Evolutionary conservation across 2,113 vertebrate genomes (phyloP), one percentile per base, ranked within the genome.

Genomic region (Girardinichthys multiradiatus): DNA sequence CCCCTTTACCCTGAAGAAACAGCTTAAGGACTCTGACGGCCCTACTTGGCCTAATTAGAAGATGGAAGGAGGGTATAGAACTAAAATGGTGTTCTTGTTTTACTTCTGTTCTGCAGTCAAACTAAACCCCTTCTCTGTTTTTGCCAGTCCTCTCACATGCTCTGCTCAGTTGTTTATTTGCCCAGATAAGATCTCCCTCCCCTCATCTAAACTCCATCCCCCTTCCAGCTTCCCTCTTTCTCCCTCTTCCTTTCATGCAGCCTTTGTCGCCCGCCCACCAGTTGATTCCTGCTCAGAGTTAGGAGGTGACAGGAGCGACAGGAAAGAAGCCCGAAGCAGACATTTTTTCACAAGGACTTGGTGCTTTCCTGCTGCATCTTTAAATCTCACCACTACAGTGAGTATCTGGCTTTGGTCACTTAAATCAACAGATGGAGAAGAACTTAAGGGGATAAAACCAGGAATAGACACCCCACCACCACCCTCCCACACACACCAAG

Each of bases 151-250:
- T 39, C 29, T 89, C 90, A 89, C 80, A 85, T 75, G 79, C 28
- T 74, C 57, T 31, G 6, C 48, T 45, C 14, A 39, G 68, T 70
- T 91, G 89, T 92, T 92, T 91, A 89, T 89, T 84, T 76, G 60
- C 3, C 76, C 70, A 74, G 29, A 31, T 85, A 57, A 42, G 66
- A 74, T 70, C 37, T 64, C 24, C 17, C 42, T 69, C 72, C 11
- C 6, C 45, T 59, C 61, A 2, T 48, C 68, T 13, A 19, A 70
- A 39, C 68, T 60, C 83, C 62, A 14, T 48, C 45, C 45, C 45
- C 24, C 1, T 51, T 19, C 48, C 84, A 62, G 80, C 66, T 68
- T 71, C 61, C 66, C 27, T 2, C 57, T 27, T 14, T 45, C 68
- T 60, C 58, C 14, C 37, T 45, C 62, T 70, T 70, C 58, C 60